Conservation (phyloP, 1,140 invertebrate genomes). For the Drosophila navojoa region DNA sequence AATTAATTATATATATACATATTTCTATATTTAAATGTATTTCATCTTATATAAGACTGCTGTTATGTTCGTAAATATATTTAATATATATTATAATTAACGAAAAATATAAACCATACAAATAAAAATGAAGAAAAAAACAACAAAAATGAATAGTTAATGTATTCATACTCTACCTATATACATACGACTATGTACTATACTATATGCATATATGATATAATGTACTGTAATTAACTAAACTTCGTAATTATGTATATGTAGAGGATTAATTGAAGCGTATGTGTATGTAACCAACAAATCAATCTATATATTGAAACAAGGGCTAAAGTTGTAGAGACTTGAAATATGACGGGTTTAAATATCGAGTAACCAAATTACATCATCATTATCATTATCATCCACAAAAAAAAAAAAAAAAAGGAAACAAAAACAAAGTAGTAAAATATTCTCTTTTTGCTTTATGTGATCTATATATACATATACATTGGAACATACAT, state of each 20-base stretch:
- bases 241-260: slow-evolving; percentile 63
- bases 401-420: slow-evolving; percentile 27
- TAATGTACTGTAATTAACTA: slow-evolving; percentile 74
- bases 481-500: slow-evolving; percentile 44
- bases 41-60: slow-evolving; percentile 84
- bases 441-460: slow-evolving; percentile 83
- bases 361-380: slow-evolving; percentile 37
- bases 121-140: slow-evolving; percentile 37
- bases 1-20: slow-evolving; percentile 68
- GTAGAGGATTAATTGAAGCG: slow-evolving; percentile 67
- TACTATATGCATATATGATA: slow-evolving; percentile 43
- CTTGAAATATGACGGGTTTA: slow-evolving; percentile 47
- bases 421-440: slow-evolving; percentile 57
- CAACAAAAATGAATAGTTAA: slow-evolving; percentile 60
- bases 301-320: slow-evolving; percentile 44
- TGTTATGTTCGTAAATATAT: slow-evolving; percentile 84
- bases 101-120: slow-evolving; percentile 62
- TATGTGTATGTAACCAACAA: slow-evolving; percentile 52
- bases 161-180: slow-evolving; percentile 69
- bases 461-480: slow-evolving; percentile 82
- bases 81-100: slow-evolving; percentile 81
- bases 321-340: slow-evolving; percentile 46
- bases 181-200: slow-evolving; percentile 57
- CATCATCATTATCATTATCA: slow-evolving; percentile 47
- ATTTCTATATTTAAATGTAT: slow-evolving; percentile 71